Evolutionary conservation across 2,797 vertebrate genomes (phyloP).

Genomic region (Miichthys miiuy): DNA sequence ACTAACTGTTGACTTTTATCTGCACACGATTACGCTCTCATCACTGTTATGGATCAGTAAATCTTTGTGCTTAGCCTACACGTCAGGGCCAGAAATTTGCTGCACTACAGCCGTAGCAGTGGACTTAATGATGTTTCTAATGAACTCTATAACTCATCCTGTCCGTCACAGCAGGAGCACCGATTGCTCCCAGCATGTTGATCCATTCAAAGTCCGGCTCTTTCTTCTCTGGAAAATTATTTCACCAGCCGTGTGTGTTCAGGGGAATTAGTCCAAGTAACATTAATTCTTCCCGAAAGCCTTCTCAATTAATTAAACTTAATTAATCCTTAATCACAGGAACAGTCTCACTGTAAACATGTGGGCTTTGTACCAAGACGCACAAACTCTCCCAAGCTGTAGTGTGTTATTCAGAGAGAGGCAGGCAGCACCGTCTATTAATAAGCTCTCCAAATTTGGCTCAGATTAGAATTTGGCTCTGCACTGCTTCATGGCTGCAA

Average conservation of each 20-base stretch:
- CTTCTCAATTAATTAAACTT: constrained; percentile 56
- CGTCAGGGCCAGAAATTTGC: constrained; percentile 4
- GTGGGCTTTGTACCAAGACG: constrained; percentile 35
- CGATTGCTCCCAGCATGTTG: neutral
- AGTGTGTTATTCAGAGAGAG: neutral
- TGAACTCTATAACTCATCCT: constrained; percentile 19
- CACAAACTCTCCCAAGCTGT: constrained; percentile 17
- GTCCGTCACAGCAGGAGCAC: constrained; percentile 42
- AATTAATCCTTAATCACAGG: constrained; percentile 57
- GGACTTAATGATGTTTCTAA: constrained; percentile 25
- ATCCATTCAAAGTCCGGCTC: constrained; percentile 10
- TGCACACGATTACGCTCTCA: neutral
- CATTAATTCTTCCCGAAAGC: constrained; percentile 54
- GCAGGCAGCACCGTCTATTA: constrained; percentile 2
- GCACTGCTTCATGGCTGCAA: neutral
- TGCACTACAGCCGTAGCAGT: neutral
- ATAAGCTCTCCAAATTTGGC: neutral
- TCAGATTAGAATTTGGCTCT: neutral
- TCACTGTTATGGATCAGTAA: constrained; percentile 7
- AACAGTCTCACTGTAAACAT: constrained; percentile 46
- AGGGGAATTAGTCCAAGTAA: constrained; percentile 42
- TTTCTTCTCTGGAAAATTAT: constrained; percentile 14
- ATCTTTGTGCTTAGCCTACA: constrained; percentile 10
- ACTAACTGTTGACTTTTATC: neutral
- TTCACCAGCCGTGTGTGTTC: constrained; percentile 22